Evolutionary conservation across 2,113 vertebrate species (phyloP), one percentile per base, ranked within the genome.

Genomic region (Carollia perspicillata): DNA sequence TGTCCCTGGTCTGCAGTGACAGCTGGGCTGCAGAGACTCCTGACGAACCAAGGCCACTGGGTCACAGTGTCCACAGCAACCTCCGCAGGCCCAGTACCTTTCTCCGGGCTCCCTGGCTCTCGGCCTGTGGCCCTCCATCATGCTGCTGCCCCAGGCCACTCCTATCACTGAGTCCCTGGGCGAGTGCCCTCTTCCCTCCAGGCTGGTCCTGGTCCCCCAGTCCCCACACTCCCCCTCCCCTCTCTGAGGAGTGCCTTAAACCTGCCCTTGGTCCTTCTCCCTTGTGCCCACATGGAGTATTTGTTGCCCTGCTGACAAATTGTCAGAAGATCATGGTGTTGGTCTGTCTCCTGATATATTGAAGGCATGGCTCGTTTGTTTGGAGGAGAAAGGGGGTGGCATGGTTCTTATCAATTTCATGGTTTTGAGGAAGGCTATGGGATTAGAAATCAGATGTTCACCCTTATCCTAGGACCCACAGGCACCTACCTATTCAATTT

Each of bases 121-220:
- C 5, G 23, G 53, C 30, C 51, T 10, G 13, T 10, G 0, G 11
- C 6, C 9, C 26, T 35, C 78, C 55, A 28, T 28, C 13, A 14
- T 12, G 22, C n/a, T 47, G 14, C 6, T 6, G 20, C 65, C 35
- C 33, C 11, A 26, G 55, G 11, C 53, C 6, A 4, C 8, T 17
- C 35, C 17, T 14, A 11, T 1, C n/a, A 12, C 12, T 44, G 2
- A 0, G 26, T 33, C 17, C 11, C 26, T 17, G 9, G 12, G 4
- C 5, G 9, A 33, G 42, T 13, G 28, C 12, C 18, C 0, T 33
- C 40, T n/a, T 53, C 78, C 17, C 23, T 35, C 55, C 20, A 44
- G 40, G 26, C 13, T 42, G 16, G 12, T 14, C 4, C 5, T 18
- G 69, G n/a, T 33, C 47, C 28, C 18, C 28, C 11, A 77, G 30